Evolutionary conservation across 1,140 invertebrate species (phyloP).

Genomic region (Euura lappo): DNA sequence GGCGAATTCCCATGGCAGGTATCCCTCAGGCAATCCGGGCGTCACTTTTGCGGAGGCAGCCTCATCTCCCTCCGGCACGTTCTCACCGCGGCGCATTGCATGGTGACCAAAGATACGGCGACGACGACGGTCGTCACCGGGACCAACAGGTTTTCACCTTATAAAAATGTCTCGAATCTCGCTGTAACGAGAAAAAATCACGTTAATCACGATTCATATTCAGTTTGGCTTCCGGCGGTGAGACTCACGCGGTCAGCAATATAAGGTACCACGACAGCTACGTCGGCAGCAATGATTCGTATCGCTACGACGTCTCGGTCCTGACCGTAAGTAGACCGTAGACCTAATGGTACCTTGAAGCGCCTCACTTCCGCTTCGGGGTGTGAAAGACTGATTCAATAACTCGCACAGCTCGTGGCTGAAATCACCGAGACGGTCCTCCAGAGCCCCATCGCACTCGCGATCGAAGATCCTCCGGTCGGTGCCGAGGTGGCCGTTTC

Average conservation of each 20-base stretch:
- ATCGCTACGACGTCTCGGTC: constrained; percentile 21
- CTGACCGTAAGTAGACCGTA: constrained; percentile 20
- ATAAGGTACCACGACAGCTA: constrained; percentile 4
- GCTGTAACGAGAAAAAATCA: too few relatives aligned
- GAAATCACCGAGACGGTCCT: constrained; percentile 10
- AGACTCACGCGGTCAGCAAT: constrained; percentile 6
- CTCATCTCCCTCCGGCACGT: constrained; percentile 65
- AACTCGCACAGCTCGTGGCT: constrained; percentile 12
- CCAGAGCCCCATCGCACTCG: constrained; percentile 6
- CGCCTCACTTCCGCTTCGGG: not conserved
- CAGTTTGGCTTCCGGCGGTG: constrained; percentile 8
- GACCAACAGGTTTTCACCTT: too few relatives aligned
- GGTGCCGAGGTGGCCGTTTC: constrained; percentile 4
- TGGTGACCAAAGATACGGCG: too few relatives aligned
- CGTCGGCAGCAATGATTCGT: not conserved
- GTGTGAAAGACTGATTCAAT: not conserved
- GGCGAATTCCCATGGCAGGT: constrained; percentile 66
- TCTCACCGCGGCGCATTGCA: constrained; percentile 74
- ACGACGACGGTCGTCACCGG: too few relatives aligned
- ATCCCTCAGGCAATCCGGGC: constrained; percentile 59
- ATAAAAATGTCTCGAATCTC: too few relatives aligned
- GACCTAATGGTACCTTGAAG: not conserved
- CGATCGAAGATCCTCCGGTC: not conserved
- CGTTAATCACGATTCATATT: not conserved
- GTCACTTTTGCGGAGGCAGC: constrained; percentile 68